Conservation (phyloP, 2,797 vertebrate species). For the Urosaurus nigricauda region DNA sequence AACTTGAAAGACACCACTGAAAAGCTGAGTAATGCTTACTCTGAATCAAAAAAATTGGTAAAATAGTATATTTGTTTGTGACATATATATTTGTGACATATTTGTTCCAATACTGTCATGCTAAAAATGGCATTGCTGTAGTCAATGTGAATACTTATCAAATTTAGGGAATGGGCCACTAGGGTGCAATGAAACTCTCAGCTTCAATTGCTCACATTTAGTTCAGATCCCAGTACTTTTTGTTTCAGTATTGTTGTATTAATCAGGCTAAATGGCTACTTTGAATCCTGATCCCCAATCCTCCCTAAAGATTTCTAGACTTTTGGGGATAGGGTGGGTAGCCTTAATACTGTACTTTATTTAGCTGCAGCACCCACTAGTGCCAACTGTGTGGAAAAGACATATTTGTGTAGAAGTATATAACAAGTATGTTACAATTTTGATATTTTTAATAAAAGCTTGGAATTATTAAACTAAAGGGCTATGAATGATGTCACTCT, state of each 20-base stretch:
- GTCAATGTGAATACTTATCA: not conserved
- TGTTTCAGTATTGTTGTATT: not conserved
- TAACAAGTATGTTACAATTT: not conserved
- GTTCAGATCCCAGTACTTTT: not conserved
- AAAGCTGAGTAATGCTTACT: not conserved
- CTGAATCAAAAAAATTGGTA: not conserved
- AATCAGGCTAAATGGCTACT: not conserved
- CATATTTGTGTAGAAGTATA: not conserved
- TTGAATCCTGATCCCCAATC: not conserved
- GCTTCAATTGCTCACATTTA: constrained; percentile 9
- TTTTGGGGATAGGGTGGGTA: not conserved
- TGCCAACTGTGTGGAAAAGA: constrained; percentile 46
- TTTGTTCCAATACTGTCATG: not conserved
- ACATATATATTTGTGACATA: too few species aligned
- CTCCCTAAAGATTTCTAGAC: not conserved
- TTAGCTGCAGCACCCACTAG: constrained; percentile 74
- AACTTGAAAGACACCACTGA: not conserved
- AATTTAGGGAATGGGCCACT: not conserved
- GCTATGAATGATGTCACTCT: not conserved
- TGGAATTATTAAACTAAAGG: not conserved
- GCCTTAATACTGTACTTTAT: not conserved
- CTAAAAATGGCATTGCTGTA: not conserved
- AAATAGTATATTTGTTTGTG: not conserved
- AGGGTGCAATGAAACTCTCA: not conserved
- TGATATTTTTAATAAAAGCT: not conserved